Base-by-base conservation (phyloP, 2,113 vertebrate genomes). In the Dermatemys mawii region DNA sequence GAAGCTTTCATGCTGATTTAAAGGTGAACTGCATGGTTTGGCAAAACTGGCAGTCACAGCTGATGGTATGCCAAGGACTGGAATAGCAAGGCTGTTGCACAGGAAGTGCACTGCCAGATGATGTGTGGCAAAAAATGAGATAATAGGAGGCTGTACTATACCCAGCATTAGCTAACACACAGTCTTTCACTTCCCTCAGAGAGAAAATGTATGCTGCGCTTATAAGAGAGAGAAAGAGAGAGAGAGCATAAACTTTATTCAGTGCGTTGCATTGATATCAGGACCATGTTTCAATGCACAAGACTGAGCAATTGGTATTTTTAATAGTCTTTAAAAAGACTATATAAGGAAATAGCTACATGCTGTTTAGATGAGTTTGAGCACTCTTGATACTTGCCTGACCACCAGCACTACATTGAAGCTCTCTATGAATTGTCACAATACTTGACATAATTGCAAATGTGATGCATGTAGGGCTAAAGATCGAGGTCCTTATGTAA, bases 271-370 rank as follows among this genome's bases (percentile, higher is more conserved):
- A 55, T 75, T 82, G 83, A 85, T 1, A 89, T 27, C 11, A 89
- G 78, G 13, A 73, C 57, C 76, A 80, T 48, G 2, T 75, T 91
- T 90, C 57, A 21, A 8, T 49, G 19, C n/a, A 81, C 32, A 81
- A 67, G 70, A 12, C 8, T 87, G 49, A 55, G 13, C 75, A 49
- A 88, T 6, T 70, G 32, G 87, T 2, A 5, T 75, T 75, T 46
- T 85, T 54, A 88, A 82, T 83, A 44, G 6, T n/a, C 3, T 38
- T 89, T 27, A 26, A 88, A 87, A 93, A 91, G n/a, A 7, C 26
- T 50, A 49, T 90, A 87, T 41, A 32, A 90, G 41, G 41, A 88
- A 95, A 81, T 78, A 83, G 35, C 90, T 95, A 88, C 63, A 46
- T 41, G 83, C 11, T 87, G 8, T 10, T 87, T 90, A 81, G 14